A percentile compares a stretch with the other conserved stretches of the same genome.
Evolutionary conservation across 2,797 vertebrate genomes (phyloP).

Genomic region (Eospalax fontanierii): DNA sequence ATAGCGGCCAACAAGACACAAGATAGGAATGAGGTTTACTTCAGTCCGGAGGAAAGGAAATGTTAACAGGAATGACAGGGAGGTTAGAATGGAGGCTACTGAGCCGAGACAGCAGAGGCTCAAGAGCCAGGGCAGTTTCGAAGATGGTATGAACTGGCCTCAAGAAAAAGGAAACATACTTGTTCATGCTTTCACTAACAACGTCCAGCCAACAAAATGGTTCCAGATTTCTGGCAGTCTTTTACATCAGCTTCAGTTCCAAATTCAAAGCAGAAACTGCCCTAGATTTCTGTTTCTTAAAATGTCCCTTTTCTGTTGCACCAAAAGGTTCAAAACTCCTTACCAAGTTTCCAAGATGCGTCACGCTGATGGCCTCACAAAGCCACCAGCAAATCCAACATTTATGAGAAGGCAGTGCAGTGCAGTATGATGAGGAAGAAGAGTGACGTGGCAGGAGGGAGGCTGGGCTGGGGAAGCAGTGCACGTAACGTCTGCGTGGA

Average conservation of each 20-base stretch:
- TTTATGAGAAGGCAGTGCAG: neutral
- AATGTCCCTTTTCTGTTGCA: constrained; percentile 35
- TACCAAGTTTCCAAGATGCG: neutral
- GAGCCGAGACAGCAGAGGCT: neutral
- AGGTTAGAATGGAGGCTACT: neutral
- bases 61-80: neutral
- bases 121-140: constrained; percentile 7
- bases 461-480: too few species aligned
- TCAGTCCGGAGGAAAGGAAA: neutral
- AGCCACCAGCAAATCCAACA: neutral
- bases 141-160: constrained; percentile 64
- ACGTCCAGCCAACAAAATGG: constrained; percentile 68
- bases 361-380: neutral
- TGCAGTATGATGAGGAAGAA: neutral
- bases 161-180: constrained; percentile 66
- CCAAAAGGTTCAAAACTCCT: constrained; percentile 22
- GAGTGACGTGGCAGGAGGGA: too few species aligned
- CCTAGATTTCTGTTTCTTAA: constrained; percentile 66
- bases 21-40: neutral
- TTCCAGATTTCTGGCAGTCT: constrained; percentile 79
- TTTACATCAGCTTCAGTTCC: constrained; percentile 43
- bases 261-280: constrained; percentile 77
- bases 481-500: too few species aligned
- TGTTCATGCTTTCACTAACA: constrained; percentile 58
- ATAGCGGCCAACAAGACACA: neutral